phyloP scores from a whole-genome alignment of 1,140 invertebrate genomes.

The Drosophila melanica region DNA sequence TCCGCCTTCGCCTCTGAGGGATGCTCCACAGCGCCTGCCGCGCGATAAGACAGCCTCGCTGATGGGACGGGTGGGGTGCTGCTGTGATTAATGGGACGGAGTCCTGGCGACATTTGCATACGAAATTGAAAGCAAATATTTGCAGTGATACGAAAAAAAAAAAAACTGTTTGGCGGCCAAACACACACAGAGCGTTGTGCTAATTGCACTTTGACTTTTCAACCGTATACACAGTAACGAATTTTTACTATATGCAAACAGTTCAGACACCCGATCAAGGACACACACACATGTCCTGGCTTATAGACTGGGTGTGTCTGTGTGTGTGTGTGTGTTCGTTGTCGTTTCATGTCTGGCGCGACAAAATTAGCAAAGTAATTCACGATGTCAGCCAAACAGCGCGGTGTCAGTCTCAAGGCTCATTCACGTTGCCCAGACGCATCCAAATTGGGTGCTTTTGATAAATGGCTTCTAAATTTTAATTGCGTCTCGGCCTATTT shows the following conservation, averaged over 20 bases:
- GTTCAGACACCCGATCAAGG: slow-evolving; percentile 19
- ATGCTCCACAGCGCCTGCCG: slow-evolving; percentile 28
- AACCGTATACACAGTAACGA: slow-evolving; percentile 31
- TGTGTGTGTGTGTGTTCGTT: slow-evolving; percentile 16
- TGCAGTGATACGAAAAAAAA: slow-evolving; percentile 60
- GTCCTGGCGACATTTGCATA: slow-evolving; percentile 68
- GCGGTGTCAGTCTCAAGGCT: slow-evolving; percentile 36
- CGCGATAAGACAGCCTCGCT: slow-evolving; percentile 24
- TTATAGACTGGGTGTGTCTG: background rate
- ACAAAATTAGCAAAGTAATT: slow-evolving; percentile 68
- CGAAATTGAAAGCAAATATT: slow-evolving; percentile 81
- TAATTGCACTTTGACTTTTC: slow-evolving; percentile 79
- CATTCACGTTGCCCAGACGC: slow-evolving; percentile 43
- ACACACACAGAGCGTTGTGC: slow-evolving; percentile 38
- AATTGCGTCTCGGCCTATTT: slow-evolving; percentile 54
- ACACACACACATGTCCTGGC: slow-evolving; percentile 8
- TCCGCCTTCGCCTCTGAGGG: slow-evolving; percentile 31
- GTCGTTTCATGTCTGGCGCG: slow-evolving; percentile 36
- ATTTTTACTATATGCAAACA: background rate
- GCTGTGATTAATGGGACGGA: slow-evolving; percentile 65
- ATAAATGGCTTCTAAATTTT: slow-evolving; percentile 53
- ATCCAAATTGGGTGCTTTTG: slow-evolving; percentile 44
- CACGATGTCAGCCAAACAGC: slow-evolving; percentile 9
- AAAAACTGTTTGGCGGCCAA: slow-evolving; percentile 6
- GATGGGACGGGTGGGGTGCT: background rate